A percentile compares a stretch with the other conserved stretches of the same genome.
phyloP scores from a whole-genome alignment of 2,113 vertebrate genomes.

The Phaetusa simplex region DNA sequence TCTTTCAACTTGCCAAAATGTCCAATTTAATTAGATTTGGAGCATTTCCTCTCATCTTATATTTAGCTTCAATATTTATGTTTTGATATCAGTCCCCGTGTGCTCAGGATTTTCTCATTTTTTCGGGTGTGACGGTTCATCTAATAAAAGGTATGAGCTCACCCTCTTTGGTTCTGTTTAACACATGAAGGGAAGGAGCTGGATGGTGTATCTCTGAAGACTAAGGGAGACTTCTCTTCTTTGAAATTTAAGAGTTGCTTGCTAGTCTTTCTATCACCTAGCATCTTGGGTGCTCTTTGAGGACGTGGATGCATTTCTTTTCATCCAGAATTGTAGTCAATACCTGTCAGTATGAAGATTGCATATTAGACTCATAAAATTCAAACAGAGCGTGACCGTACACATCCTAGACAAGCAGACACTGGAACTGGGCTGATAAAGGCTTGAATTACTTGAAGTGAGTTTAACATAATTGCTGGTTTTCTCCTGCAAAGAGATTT shows the following conservation, averaged over 20 bases:
- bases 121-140: too few relatives aligned
- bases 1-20: not conserved
- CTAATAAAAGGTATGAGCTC: not conserved
- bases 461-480: constrained; percentile 14
- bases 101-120: not conserved
- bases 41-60: not conserved
- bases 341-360: not conserved
- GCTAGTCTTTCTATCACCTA: not conserved
- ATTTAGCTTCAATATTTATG: not conserved
- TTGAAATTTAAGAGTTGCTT: not conserved
- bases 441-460: not conserved
- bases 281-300: not conserved
- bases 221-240: not conserved
- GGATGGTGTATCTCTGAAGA: not conserved
- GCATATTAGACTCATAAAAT: not conserved
- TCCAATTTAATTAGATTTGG: not conserved
- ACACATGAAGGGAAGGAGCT: not conserved
- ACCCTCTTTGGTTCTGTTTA: not conserved
- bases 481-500: constrained; percentile 6
- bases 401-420: not conserved
- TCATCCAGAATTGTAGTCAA: not conserved
- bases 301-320: not conserved
- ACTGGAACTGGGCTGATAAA: not conserved
- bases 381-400: not conserved
- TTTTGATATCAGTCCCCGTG: not conserved